Evolutionary conservation across 1,140 invertebrate species (phyloP), one percentile per base, ranked within the genome.

Genomic region (Watersipora subatra): DNA sequence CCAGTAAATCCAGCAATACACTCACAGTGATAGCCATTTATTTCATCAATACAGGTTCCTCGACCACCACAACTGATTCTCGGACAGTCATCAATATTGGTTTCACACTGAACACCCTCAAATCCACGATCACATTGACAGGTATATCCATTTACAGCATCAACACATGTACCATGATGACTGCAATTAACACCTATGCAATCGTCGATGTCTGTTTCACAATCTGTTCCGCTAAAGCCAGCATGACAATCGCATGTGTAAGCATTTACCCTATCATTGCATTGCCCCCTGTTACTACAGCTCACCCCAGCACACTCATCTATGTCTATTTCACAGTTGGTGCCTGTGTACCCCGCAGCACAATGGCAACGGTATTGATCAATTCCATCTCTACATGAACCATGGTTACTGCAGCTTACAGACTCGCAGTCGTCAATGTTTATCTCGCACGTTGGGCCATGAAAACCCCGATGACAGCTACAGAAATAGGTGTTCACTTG

Each of bases 31-130:
- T 92, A 96, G 25, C 89, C 63, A 76, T 95, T 95, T 71, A 95
- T 91, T 1, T 89, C 89, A 73, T 97, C 93, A 29, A 92, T 86
- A 73, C 94, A 97, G 1, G 86, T 90, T 1, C 93, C 94, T 1
- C 89, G 89, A 75, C 95, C 92, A 86, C 96, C 89, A 74, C 93
- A 97, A 0, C 92, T 93, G 77, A 90, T 89, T 56, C 88, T 91
- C 69, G 89, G 87, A 80, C 93, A 97, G 76, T 97, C 93, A 77
- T 97, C 90, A 75, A 95, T 91, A 80, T 78, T 95, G 87, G 0
- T 87, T 62, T 78, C 73, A 71, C 74, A 78, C 57, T 17, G n/a
- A 12, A 7, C 15, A 61, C 24, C 28, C 7, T 7, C 22, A 61
- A 46, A 63, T 22, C 28, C 22, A n/a, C 7, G 7, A 22, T 46